Evolutionary conservation across 2,113 vertebrate genomes (phyloP), one percentile per base, ranked within the genome.

Genomic region (Megaceryle maxima): DNA sequence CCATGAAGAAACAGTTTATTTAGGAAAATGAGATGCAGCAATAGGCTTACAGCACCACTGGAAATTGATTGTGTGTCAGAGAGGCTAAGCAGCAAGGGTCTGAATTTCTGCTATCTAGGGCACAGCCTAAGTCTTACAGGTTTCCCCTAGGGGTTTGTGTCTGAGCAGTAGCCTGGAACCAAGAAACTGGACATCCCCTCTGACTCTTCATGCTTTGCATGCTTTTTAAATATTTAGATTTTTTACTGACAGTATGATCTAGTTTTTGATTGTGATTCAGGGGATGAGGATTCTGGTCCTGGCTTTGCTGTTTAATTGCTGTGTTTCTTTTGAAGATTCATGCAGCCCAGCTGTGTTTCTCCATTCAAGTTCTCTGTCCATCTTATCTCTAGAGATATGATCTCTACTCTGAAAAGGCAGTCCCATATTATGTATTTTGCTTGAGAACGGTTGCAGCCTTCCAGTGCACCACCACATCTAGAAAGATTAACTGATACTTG

Each of bases 51-150:
- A 67, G 93, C 33, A 59, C 53, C 39, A 28, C 90, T 94, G 90
- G 92, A 94, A 95, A 93, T 92, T 50, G 91, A 80, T 87, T 50
- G 50, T 17, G 39, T 83, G 35, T 82, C 69, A 70, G 59, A 73
- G 68, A 94, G 57, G 70, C 55, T n/a, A 69, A 60, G 59, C n/a
- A 62, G 90, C 0, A 0, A 89, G 63, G 59, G 80, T 59, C 59
- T 83, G 67, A 79, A 59, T 50, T 77, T 85, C 75, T 73, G 55
- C 63, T 76, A 8, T 20, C 39, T 24, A 55, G 11, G 37, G 68
- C 62, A 92, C 81, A 20, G 60, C 41, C 15, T 73, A 55, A 63
- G 26, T 24, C 56, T 67, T 76, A 44, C 5, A 57, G 21, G n/a
- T 76, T 88, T 80, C 29, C 25, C 10, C 24, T 77, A 26, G n/a